Base-by-base conservation (phyloP, 1,140 invertebrate species). In the Ceratitis capitata region DNA sequence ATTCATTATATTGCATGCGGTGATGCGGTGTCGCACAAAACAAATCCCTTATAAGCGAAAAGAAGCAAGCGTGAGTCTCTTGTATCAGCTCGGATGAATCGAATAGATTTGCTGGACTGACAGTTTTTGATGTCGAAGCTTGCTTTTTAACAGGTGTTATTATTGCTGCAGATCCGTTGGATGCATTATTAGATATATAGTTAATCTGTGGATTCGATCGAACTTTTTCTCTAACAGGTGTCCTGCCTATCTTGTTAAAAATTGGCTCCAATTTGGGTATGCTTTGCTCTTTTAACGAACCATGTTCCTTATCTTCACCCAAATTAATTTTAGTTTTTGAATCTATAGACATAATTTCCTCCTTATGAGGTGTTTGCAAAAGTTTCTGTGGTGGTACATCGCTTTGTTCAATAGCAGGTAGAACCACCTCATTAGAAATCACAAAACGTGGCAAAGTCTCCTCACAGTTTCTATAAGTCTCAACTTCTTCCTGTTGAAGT, bases 1-100 rank as follows among this genome's bases (percentile, higher is more conserved):
- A 92, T 88, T 96, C 95, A 2, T 93, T 92, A 49, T 95, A 93
- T 29, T 95, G 95, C 91, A 97, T 96, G 16, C 96, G 93, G 89
- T 97, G 96, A 85, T 97, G 95, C 1, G 94, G 94, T n/a, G 96
- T 96, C 0, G 96, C 96, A 47, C 96, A 95, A 84, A 98, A 96
- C 61, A 97, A 94, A 88, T 97, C 97, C 2, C 97, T 92, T 16
- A 97, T 93, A 35, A 98, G 92, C 0, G 96, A 96, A 90, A 98
- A 95, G 92, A 97, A 98, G 90, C 95, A 96, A 0, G 95, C 93
- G 86, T 97, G 96, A 0, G 96, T 96, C 74, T 96, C 96, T 91
- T 96, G 95, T 93, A 93, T 96, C 85, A 94, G 45, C 64, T 86
- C 86, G 39, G 82, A 45, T 23, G 69, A 78, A n/a, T 19, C 39